Evolutionary conservation across 2,888 invertebrate species (phyloP), one percentile per base, ranked within the genome.

Genomic region (Heliconius cydno): DNA sequence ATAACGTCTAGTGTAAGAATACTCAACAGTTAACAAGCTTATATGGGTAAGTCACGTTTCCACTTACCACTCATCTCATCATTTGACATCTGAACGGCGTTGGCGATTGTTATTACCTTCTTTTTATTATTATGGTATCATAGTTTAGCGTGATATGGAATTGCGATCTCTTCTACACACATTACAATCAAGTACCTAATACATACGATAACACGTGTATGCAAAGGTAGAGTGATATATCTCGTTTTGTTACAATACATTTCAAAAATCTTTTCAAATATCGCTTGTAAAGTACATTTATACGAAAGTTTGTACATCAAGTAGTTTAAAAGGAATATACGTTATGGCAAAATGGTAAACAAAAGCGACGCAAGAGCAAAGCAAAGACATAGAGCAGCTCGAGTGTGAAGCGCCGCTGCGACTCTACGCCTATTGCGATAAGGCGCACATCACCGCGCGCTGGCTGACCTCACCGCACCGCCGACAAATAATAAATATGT

Each of bases 401-500:
- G 93, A 93, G 92, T 92, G 88, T 92, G 90, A 85, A 82, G 85
- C 82, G 79, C 79, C 78, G 83, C 81, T 82, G 76, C 93, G 92
- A 93, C 94, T 92, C 92, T 94, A 94, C 89, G 87, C 85, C 92
- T 89, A 88, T 89, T 89, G 88, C 86, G 93, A 94, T 94, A 94
- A 94, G 92, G 92, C 90, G 85, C 91, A 95, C 89, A 88, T 90
- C 92, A 89, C 89, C 88, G 86, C 91, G 91, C 92, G 89, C 92
- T 82, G 87, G 90, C 92, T 92, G 94, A 94, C 94, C 94, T 94
- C 92, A 93, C 92, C 92, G 90, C 88, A 87, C 87, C 90, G 85
- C 88, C 92, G 92, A 92, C 94, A 92, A 93, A 93, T 93, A 94
- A 94, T 94, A 94, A 94, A 94, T 94, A 94, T 94, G 94, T 94